Evolutionary conservation across 2,888 invertebrate genomes (phyloP).

Genomic region (Quadroppia sp.): DNA sequence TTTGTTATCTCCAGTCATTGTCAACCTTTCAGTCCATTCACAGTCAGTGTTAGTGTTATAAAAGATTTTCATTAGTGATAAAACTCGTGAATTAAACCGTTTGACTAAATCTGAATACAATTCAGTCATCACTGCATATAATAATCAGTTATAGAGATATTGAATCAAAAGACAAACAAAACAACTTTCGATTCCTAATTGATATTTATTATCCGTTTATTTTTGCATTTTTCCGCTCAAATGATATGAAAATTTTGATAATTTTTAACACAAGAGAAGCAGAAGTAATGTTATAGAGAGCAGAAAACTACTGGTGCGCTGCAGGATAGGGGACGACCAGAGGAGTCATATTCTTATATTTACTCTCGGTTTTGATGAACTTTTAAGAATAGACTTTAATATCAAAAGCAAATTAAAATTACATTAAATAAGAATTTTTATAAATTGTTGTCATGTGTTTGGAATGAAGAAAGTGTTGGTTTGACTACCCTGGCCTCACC

Average conservation of each 20-base stretch:
- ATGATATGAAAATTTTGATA: constrained; percentile 3
- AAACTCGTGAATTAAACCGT: neutral
- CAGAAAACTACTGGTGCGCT: too few relatives aligned
- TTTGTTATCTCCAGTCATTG: constrained; percentile 16
- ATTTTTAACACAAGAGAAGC: constrained; percentile 18
- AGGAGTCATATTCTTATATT: too few relatives aligned
- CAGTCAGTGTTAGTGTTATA: neutral
- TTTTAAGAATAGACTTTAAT: too few relatives aligned
- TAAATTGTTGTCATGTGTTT: too few relatives aligned
- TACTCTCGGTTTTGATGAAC: too few relatives aligned
- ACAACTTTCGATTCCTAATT: neutral
- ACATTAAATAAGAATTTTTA: too few relatives aligned
- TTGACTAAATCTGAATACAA: constrained; percentile 22
- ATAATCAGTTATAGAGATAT: neutral
- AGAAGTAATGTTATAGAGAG: constrained; percentile 13
- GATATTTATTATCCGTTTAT: constrained; percentile 20
- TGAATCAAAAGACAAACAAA: constrained; percentile 21
- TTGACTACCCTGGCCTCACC: neutral
- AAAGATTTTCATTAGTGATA: constrained; percentile 22
- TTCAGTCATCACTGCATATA: neutral
- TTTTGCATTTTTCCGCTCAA: constrained; percentile 6
- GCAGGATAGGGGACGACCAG: too few relatives aligned
- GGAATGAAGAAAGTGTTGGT: too few relatives aligned
- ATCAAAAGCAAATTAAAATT: too few relatives aligned
- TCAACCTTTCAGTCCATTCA: neutral